phyloP scores from a whole-genome alignment of 2,797 vertebrate species.

The Molossus alvarezi region DNA sequence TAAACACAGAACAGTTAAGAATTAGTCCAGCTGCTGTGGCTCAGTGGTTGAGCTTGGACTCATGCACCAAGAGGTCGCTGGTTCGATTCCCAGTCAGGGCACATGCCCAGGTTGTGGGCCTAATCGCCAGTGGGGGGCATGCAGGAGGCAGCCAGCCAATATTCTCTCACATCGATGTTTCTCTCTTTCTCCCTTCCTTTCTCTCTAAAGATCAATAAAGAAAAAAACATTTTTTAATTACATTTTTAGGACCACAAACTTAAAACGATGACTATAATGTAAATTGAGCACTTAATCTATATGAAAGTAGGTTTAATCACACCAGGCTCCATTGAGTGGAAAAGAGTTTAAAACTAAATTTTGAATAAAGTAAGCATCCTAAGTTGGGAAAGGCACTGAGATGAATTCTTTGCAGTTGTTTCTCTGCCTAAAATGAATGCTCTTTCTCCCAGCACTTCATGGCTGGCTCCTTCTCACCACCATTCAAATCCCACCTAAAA shows the following conservation, averaged over 20 bases:
- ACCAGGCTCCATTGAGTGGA: neutral
- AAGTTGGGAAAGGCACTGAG: neutral
- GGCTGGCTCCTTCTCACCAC: neutral
- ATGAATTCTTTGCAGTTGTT: conserved; percentile 63
- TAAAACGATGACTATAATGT: conserved; percentile 21
- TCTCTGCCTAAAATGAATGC: neutral
- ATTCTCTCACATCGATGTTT: too few relatives aligned
- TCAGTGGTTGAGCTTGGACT: too few relatives aligned
- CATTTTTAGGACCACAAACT: conserved; percentile 46
- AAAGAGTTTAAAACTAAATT: conserved; percentile 58
- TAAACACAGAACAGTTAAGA: conserved; percentile 25
- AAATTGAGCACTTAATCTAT: neutral
- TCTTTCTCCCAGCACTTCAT: neutral
- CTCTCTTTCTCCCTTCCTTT: too few relatives aligned
- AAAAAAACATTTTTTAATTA: neutral
- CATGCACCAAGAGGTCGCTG: too few relatives aligned
- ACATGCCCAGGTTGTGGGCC: too few relatives aligned
- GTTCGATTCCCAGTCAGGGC: too few relatives aligned
- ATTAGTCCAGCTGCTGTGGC: neutral
- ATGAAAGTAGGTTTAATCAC: conserved; percentile 24
- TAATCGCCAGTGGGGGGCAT: too few relatives aligned
- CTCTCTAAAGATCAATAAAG: too few relatives aligned
- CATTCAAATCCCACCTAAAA: neutral
- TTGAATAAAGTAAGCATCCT: neutral
- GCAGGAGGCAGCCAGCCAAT: too few relatives aligned